A percentile compares a stretch with the other conserved stretches of the same genome.
phyloP scores from a whole-genome alignment of 2,888 invertebrate species.

The Gymnosoma rotundatum region DNA sequence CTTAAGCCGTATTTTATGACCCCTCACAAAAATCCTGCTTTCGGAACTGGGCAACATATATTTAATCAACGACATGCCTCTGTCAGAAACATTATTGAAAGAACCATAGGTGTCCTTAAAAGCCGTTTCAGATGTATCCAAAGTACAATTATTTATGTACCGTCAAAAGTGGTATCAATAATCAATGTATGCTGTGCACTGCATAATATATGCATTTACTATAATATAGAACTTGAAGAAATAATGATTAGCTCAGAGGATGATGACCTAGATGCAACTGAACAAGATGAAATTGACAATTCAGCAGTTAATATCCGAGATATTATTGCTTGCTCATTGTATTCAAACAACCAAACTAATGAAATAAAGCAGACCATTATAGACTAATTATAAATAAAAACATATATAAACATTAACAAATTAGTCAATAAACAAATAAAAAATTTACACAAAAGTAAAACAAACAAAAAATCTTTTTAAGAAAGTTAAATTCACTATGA shows the following conservation, averaged over 20 bases:
- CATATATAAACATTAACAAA: not conserved
- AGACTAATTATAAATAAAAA: not conserved
- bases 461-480: not conserved
- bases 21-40: conserved; percentile 13
- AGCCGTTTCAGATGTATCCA: conserved; percentile 21
- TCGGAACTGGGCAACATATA: not conserved
- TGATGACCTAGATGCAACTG: not conserved
- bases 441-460: not conserved
- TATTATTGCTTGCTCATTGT: not conserved
- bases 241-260: not conserved
- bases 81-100: conserved; percentile 22
- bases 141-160: not conserved
- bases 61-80: conserved; percentile 7
- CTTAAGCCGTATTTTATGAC: conserved; percentile 15
- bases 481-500: not conserved
- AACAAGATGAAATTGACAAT: conserved; percentile 8
- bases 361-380: too few relatives aligned
- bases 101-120: conserved; percentile 18
- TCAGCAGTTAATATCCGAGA: not conserved
- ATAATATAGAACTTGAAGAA: not conserved
- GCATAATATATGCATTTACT: not conserved
- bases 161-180: conserved; percentile 8
- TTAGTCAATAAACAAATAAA: not conserved
- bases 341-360: not conserved
- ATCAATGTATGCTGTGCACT: not conserved